Conservation (phyloP, 2,113 vertebrate species). For the Gasterosteus nipponicus region DNA sequence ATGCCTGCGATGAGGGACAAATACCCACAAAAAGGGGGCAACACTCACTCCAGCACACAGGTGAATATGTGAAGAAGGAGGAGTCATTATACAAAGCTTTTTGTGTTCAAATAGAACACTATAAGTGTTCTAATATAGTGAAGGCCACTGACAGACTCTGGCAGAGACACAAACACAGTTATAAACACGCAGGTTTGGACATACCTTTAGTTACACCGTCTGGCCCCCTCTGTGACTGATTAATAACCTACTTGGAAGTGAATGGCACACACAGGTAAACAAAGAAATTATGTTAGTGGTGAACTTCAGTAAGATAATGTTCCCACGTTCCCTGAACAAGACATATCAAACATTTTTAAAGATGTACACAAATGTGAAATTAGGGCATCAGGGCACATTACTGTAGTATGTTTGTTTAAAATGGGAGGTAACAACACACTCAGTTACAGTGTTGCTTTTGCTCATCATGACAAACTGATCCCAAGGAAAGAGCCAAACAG, state of each 20-base stretch:
- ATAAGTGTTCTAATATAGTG: neutral
- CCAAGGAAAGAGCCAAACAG: conserved; percentile 9
- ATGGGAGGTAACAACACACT: neutral
- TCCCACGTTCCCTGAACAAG: too few relatives aligned
- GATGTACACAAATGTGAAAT: neutral
- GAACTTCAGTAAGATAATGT: too few relatives aligned
- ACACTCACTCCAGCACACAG: conserved; percentile 66
- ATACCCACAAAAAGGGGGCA: conserved; percentile 72
- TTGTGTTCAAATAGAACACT: neutral
- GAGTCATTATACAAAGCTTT: neutral
- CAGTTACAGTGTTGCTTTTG: neutral
- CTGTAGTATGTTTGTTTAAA: neutral
- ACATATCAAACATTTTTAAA: neutral
- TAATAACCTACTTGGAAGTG: neutral
- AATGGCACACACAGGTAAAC: conserved; percentile 8
- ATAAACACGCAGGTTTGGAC: neutral
- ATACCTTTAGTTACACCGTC: conserved; percentile 27
- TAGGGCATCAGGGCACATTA: neutral
- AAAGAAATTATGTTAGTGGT: neutral
- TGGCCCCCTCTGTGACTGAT: conserved; percentile 18
- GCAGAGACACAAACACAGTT: neutral
- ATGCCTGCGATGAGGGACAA: conserved; percentile 84
- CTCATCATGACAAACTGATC: conserved; percentile 10
- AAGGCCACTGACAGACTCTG: neutral
- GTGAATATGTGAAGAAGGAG: conserved; percentile 45